A percentile compares a stretch with the other conserved stretches of the same genome.
These are phyloP conservation scores for Solea solea DNA, from an alignment of 2,113 vertebrate genomes.

Conservation along the genomic window DNA sequence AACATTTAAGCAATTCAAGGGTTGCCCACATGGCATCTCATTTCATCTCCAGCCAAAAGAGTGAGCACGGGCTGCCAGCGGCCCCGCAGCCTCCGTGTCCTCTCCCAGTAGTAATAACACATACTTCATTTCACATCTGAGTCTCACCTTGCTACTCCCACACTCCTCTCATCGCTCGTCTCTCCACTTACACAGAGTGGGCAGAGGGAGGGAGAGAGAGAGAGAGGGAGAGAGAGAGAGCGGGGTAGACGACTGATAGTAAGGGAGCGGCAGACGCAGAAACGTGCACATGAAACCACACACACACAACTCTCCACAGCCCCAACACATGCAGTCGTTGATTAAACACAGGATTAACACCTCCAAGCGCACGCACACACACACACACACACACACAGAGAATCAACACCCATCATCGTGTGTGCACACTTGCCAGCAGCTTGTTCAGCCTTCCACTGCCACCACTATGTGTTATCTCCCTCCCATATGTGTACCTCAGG, in stretches of 20 bases:
- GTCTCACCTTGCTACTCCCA: slow-evolving; percentile 73
- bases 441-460: slow-evolving; percentile 57
- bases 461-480: slow-evolving; percentile 81
- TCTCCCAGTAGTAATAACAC: slow-evolving; percentile 70
- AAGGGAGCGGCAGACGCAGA: neutral
- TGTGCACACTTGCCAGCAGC: slow-evolving; percentile 55
- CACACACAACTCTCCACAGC: slow-evolving; percentile 27
- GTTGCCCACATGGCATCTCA: slow-evolving; percentile 21
- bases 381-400: slow-evolving; percentile 14
- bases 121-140: slow-evolving; percentile 67
- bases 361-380: slow-evolving; percentile 7
- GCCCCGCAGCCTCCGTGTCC: slow-evolving; percentile 39
- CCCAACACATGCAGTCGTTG: slow-evolving; percentile 59
- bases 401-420: slow-evolving; percentile 48
- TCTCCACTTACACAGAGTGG: slow-evolving; percentile 46
- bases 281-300: slow-evolving; percentile 13
- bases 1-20: slow-evolving; percentile 36
- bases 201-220: slow-evolving; percentile 15
- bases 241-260: neutral
- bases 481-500: slow-evolving; percentile 87
- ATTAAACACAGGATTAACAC: slow-evolving; percentile 74
- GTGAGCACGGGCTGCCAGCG: slow-evolving; percentile 23
- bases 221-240: slow-evolving; percentile 3
- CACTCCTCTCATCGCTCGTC: slow-evolving; percentile 60
- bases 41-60: slow-evolving; percentile 49